Evolutionary conservation across 2,113 vertebrate genomes (phyloP).

Genomic region (Sciurus niger): DNA sequence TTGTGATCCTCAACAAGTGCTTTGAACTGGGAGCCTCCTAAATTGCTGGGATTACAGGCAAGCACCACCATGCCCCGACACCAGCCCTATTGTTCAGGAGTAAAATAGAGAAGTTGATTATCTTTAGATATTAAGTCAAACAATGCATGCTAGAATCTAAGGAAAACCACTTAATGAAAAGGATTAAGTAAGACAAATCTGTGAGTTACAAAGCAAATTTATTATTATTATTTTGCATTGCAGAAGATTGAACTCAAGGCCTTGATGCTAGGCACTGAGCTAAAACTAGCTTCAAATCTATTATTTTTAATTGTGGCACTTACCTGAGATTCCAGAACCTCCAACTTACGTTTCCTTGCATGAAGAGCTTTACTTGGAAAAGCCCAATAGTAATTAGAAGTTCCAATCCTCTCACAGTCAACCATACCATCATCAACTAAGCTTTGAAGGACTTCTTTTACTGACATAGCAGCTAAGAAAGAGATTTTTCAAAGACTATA

Average conservation of each 20-base stretch:
- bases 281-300: constrained; percentile 2
- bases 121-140: constrained; percentile 10
- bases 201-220: constrained; percentile 30
- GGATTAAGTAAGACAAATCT: background rate
- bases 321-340: constrained; percentile 95
- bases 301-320: constrained; percentile 56
- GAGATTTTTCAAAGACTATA: constrained; percentile 26
- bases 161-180: background rate
- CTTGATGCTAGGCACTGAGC: too few species aligned
- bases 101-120: background rate
- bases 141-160: constrained; percentile 6
- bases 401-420: constrained; percentile 96
- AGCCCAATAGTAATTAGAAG: constrained; percentile 99
- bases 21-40: background rate
- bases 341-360: constrained; percentile 92
- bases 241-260: too few species aligned
- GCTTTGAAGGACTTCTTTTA: constrained; percentile 98
- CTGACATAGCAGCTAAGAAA: constrained; percentile 94
- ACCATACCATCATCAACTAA: constrained; percentile 98
- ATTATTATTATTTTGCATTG: background rate
- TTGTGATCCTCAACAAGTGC: background rate
- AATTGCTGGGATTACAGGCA: background rate
- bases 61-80: too few species aligned
- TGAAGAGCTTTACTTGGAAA: constrained; percentile 98
- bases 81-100: background rate